Base-by-base conservation (phyloP, 2,888 invertebrate genomes). In the Drosophila mettleri region DNA sequence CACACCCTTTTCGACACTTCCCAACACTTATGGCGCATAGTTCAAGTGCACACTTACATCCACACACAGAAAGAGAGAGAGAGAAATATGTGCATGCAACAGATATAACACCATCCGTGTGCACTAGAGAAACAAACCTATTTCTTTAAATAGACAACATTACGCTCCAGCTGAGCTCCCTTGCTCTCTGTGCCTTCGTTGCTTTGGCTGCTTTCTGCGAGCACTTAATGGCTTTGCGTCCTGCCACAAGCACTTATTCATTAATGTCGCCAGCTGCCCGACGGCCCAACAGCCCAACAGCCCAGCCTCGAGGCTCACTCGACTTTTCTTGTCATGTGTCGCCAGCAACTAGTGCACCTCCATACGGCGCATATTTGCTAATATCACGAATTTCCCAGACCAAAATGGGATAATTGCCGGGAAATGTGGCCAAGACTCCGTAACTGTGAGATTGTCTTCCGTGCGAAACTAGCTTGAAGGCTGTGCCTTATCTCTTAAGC, bases 1-100 rank as follows among this genome's bases (percentile, higher is more conserved):
- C 53, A 54, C 62, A 49, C 65, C 71, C 82, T 75, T 72, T 83
- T 83, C 59, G 72, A 69, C 83, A 80, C 82, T 75, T 72, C 80
- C 65, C 48, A 69, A 65, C 83, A 80, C 77, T 82, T 82, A 48
- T 66, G 66, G 59, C 55, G 49, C 75, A 73, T 27, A 57, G 54
- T 46, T 55, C 51, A 67, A 67, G 67, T 36, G 59, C 16, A 24
- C 24, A 38, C 36, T 31, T 9, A n/a, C n/a, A 24, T 18, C 9
- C 16, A 24, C 36, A 18, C 22, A 12, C 33, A 29, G 14, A 20
- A 1, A 18, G 2, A 12, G 2, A 9, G 1, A 27, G 12, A 8
- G 10, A 31, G 3, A 14, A 16, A 7, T n/a, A 12, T n/a, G 8
- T 3, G 24, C 22, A 16, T 24, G 49, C 49, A 49, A 49, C 49